Conservation (phyloP, 2,888 invertebrate species). For the Hermaeophaga mercurialis region DNA sequence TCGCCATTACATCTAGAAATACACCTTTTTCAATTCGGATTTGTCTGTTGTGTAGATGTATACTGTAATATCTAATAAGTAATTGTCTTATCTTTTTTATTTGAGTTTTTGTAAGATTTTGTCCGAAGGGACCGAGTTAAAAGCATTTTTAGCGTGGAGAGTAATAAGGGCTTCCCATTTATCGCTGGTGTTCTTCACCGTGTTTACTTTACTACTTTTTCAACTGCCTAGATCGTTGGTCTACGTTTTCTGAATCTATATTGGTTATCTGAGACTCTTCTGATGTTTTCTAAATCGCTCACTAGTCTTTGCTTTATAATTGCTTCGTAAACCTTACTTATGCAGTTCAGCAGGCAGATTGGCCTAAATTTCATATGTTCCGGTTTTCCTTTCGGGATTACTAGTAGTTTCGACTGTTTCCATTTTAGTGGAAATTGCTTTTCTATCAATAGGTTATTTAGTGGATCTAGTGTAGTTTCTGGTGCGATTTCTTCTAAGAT, state of each 20-base stretch:
- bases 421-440: no score
- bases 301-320: neutral
- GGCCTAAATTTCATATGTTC: neutral
- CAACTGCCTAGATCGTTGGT: neutral
- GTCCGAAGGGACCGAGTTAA: no score
- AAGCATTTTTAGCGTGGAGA: neutral
- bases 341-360: neutral
- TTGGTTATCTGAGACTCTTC: neutral
- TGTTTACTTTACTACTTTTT: neutral
- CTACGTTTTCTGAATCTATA: neutral
- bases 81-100: no score
- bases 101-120: no score
- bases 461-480: neutral
- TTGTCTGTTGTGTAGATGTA: no score
- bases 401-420: neutral
- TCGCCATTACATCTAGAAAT: no score
- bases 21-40: no score
- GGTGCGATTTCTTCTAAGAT: neutral
- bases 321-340: conserved; percentile 1
- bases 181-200: neutral
- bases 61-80: no score
- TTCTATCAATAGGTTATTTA: no score
- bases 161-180: neutral
- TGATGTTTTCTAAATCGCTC: neutral
- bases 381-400: neutral